Percentiles rank a stretch among this genome's conserved stretches.
Conservation (phyloP, 2,888 invertebrate species). For the Drosophila falleni region DNA sequence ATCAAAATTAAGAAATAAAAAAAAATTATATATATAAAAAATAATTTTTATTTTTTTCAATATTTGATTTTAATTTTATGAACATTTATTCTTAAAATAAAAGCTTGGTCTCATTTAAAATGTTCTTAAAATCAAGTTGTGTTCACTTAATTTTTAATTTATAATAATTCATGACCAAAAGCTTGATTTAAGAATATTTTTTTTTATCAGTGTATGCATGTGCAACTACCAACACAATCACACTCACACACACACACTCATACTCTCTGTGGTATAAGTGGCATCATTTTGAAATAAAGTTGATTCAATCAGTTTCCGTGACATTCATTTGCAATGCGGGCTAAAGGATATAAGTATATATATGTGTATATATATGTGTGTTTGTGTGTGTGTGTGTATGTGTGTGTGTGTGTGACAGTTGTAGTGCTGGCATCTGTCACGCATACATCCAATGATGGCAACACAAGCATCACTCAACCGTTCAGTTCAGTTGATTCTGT, state of each 20-base stretch:
- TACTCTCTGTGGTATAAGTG: constrained; percentile 75
- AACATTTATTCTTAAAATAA: no score
- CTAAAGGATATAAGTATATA: constrained; percentile 35
- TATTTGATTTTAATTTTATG: no score
- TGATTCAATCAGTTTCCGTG: constrained; percentile 84
- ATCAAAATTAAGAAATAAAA: no score
- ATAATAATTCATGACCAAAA: no score
- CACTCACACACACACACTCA: constrained; percentile 14
- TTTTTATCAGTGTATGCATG: no score
- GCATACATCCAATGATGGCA: constrained; percentile 68
- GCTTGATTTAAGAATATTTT: no score
- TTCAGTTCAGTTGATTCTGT: constrained; percentile 26
- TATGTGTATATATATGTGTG: background rate
- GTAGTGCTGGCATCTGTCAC: constrained; percentile 66
- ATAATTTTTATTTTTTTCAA: no score
- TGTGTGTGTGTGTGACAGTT: constrained; percentile 43
- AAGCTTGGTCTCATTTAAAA: no score
- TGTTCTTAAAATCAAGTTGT: no score
- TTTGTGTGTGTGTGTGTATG: constrained; percentile 11
- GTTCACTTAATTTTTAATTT: no score
- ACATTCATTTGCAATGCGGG: constrained; percentile 58
- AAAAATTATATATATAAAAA: no score
- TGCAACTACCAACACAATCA: constrained; percentile 25
- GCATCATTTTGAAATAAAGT: constrained; percentile 86
- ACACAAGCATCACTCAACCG: constrained; percentile 46